Conservation (phyloP, 2,113 vertebrate species). For the Cavia aperea region DNA sequence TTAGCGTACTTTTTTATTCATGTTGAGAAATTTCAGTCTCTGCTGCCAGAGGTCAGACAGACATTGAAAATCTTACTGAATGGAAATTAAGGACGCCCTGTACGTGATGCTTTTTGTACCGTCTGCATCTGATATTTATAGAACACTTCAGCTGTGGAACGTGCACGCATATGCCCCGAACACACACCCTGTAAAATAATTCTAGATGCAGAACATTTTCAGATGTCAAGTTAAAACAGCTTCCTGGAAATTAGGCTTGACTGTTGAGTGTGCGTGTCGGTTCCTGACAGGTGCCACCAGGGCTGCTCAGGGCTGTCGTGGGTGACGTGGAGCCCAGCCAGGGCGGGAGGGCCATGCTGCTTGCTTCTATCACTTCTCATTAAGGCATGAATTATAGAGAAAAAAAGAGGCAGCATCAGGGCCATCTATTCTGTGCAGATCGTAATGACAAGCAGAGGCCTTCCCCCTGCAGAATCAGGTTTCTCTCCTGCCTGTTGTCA, state of each 20-base stretch:
- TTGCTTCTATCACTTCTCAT: constrained; percentile 77
- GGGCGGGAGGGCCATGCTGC: constrained; percentile 66
- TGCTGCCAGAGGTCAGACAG: constrained; percentile 58
- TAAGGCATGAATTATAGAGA: constrained; percentile 69
- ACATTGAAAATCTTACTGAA: constrained; percentile 58
- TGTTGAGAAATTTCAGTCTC: constrained; percentile 50
- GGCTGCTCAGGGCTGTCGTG: constrained; percentile 76
- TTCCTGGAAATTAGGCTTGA: constrained; percentile 76
- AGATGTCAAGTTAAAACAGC: constrained; percentile 76
- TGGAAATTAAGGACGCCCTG: constrained; percentile 55
- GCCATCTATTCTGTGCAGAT: not conserved
- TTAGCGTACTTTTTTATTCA: constrained; percentile 25
- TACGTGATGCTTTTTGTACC: constrained; percentile 57
- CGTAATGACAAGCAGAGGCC: constrained; percentile 14
- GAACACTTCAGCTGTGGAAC: constrained; percentile 55
- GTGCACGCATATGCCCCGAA: constrained; percentile 58
- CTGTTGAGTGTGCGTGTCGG: constrained; percentile 73
- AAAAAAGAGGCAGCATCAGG: constrained; percentile 57
- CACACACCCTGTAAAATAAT: constrained; percentile 59
- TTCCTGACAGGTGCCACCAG: constrained; percentile 79
- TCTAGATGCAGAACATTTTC: constrained; percentile 71
- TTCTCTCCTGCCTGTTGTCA: not conserved
- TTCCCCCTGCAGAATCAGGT: constrained; percentile 19
- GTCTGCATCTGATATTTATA: constrained; percentile 62
- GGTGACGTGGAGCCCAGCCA: constrained; percentile 78